phyloP scores from a whole-genome alignment of 2,888 invertebrate species.

The Steinernema scapterisci region DNA sequence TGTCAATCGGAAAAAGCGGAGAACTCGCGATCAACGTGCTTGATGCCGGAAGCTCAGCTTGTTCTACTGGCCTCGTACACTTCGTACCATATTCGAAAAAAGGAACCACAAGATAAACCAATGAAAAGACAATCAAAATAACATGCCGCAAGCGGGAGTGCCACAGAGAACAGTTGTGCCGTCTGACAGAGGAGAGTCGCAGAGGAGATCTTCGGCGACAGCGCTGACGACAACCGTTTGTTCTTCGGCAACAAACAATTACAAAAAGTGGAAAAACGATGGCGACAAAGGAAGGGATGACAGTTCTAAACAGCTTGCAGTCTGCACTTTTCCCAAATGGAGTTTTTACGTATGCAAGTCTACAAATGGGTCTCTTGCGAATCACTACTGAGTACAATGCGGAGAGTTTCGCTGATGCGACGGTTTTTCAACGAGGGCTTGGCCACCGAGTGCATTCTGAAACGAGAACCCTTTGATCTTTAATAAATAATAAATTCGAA shows the following conservation, averaged over 20 bases:
- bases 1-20: no score
- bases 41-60: neutral
- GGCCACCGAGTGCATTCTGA: conserved; percentile 34
- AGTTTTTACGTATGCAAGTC: conserved; percentile 23
- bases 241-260: neutral
- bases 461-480: no score
- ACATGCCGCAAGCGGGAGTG: conserved; percentile 18
- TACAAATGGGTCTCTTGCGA: conserved; percentile 67
- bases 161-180: conserved; percentile 13
- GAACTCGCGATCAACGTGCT: no score
- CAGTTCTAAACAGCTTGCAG: no score
- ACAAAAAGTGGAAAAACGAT: conserved; percentile 12
- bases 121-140: conserved; percentile 26
- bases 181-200: neutral
- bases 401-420: conserved; percentile 63
- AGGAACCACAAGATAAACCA: conserved; percentile 1
- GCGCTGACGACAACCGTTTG: conserved; percentile 4
- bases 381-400: conserved; percentile 68
- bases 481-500: no score
- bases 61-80: neutral
- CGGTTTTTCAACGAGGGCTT: conserved; percentile 44
- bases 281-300: neutral
- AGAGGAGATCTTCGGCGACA: conserved; percentile 1
- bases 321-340: no score
- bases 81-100: conserved; percentile 11